Evolutionary conservation across 1,140 invertebrate genomes (phyloP), one percentile per base, ranked within the genome.

Genomic region (Drosophila prosaltans): DNA sequence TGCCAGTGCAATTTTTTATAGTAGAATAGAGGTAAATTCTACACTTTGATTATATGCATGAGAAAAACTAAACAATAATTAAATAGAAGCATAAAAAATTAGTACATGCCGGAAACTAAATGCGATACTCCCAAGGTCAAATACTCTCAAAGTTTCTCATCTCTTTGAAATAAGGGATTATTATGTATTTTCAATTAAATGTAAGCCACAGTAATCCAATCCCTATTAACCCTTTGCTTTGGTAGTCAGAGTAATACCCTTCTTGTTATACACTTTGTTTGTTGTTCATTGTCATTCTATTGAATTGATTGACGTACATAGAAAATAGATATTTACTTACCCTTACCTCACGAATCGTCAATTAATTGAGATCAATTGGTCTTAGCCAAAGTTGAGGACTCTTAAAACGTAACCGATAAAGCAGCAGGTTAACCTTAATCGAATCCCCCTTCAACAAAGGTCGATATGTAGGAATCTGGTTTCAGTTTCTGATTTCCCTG

Each of bases 381-480:
- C 65, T 81, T 64, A 63, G 80, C 62, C 68, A 76, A 62, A 66
- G 63, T 58, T 67, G 71, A 62, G 84, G 74, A 81, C 78, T 65
- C 82, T 86, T 30, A 78, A 48, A 65, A 24, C 45, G 24, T 62
- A 57, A 51, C 60, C 65, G 82, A 81, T 85, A 85, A 85, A 69
- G 64, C 66, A 16, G 16, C 41, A 76, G 79, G 79, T 88, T 88
- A 86, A 69, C 69, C 72, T 72, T 78, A 85, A 85, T 84, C 63
- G 70, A 66, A 77, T 68, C 64, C 59, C 40, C 59, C 51, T 16
- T 8, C 21, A 39, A 9, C 61, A 68, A 59, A 68, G 81, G 63
- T 86, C 78, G 66, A 62, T 85, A 63, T 69, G 63, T 75, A 64
- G 70, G 78, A 70, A 86, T 86, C 82, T 75, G 80, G 75, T 69